A percentile compares a stretch with the other conserved stretches of the same genome.
Evolutionary conservation across 2,113 vertebrate species (phyloP).

Genomic region (Nycticorax nycticorax): DNA sequence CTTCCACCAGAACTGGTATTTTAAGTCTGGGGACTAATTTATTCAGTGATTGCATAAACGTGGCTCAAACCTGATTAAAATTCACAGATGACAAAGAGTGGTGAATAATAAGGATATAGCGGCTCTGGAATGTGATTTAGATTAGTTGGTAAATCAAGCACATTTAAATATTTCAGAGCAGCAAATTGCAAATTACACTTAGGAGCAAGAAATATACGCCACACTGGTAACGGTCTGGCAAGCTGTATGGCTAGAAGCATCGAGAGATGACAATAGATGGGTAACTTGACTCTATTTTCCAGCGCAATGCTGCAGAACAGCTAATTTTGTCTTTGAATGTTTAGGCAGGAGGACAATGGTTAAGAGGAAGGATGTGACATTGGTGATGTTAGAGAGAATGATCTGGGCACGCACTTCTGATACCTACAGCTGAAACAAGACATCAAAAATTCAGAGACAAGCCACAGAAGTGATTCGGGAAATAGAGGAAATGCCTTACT

Average conservation of each 20-base stretch:
- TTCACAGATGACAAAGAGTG: neutral
- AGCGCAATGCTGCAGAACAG: neutral
- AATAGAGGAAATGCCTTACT: neutral
- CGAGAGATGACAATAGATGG: neutral
- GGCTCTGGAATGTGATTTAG: neutral
- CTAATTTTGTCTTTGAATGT: neutral
- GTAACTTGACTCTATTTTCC: neutral
- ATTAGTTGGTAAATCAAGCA: neutral
- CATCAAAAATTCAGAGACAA: neutral
- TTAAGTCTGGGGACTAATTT: neutral
- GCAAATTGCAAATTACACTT: neutral
- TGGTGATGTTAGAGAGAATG: neutral
- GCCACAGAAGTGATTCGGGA: neutral
- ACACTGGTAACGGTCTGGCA: neutral
- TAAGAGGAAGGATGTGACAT: neutral
- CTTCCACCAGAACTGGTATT: neutral
- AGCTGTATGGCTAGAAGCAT: neutral
- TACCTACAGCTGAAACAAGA: neutral
- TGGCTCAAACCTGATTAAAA: neutral
- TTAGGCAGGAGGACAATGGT: neutral
- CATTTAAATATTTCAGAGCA: neutral
- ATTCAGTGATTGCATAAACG: neutral
- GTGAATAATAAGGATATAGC: neutral
- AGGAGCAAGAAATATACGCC: neutral
- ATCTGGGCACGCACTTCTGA: neutral